Base-by-base conservation (phyloP, 2,797 vertebrate genomes). In the Botia kubotai region DNA sequence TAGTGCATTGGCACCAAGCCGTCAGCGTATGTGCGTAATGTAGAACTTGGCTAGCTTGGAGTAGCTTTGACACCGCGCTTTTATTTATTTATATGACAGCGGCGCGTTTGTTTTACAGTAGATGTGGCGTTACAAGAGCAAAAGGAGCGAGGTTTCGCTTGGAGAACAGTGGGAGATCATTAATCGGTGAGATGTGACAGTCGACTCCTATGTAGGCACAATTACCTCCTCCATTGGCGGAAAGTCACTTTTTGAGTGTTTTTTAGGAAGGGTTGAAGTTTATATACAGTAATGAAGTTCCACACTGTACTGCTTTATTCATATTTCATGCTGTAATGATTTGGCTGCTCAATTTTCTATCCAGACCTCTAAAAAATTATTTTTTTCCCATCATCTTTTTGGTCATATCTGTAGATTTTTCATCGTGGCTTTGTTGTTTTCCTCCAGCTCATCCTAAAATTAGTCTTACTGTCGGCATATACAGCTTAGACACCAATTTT, bases 31-130 rank as follows among this genome's bases (percentile, higher is more conserved):
- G 62, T 78, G 79, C 69, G 85, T 84, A 86, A 91, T 90, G 86
- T 86, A 82, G 88, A 86, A 79, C 67, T 29, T 75, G 77, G 77
- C 84, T 87, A 81, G 86, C 83, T 89, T 58, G 77, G 80, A 89
- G 87, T 82, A 75, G 81, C 79, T 84, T 82, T 72, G 87, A 90
- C 89, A 86, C 79, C 46, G 7, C 11, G 43, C 72, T 76, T 71
- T 81, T 79, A 81, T 85, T 82, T 86, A 86, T 87, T 81, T 84
- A 71, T 87, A 62, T 79, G 69, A 67, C 73, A 57, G 74, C 60
- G 23, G 33, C 43, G 12, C 82, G 55, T 73, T 81, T 83, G 72
- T 72, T 82, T 81, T 83, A 82, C 82, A 65, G 74, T 82, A 80
- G 79, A 79, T 66, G 72, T 79, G 78, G 76, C 36, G 23, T 82